A percentile compares a stretch with the other conserved stretches of the same genome.
These are phyloP conservation scores for Ahaetulla prasina DNA, from an alignment of 2,113 vertebrate species.

Conservation along the genomic window DNA sequence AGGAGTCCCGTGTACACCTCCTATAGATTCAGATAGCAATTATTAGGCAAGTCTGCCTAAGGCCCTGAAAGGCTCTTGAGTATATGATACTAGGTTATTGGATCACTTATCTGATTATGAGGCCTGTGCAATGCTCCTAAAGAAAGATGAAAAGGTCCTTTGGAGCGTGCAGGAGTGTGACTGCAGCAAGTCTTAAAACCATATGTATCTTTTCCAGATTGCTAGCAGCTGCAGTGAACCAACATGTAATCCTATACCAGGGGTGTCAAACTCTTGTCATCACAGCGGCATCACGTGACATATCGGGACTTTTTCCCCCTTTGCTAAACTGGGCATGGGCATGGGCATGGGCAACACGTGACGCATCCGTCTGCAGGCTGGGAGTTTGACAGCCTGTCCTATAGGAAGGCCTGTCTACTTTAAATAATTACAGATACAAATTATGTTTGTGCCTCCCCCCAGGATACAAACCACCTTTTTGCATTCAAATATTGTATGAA, in stretches of 20 bases:
- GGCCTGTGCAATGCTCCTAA: background rate
- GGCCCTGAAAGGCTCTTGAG: background rate
- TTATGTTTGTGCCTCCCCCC: background rate
- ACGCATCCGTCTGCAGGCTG: too few species aligned
- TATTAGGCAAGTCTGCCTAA: background rate
- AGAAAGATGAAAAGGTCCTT: background rate
- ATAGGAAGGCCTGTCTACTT: background rate
- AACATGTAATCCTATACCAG: background rate
- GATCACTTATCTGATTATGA: background rate
- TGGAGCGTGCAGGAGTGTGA: background rate
- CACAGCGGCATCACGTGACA: too few species aligned
- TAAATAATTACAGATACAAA: background rate
- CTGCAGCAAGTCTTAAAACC: background rate
- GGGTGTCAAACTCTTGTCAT: too few species aligned
- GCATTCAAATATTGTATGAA: background rate
- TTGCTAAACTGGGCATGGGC: too few species aligned
- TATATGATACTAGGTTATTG: background rate
- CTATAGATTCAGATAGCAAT: background rate
- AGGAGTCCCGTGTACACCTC: background rate
- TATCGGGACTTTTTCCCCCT: too few species aligned
- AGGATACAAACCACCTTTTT: background rate
- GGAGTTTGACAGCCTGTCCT: too few species aligned
- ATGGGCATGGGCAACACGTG: too few species aligned
- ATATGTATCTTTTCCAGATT: background rate
- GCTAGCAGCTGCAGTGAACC: background rate